Base-by-base conservation (phyloP, 1,140 invertebrate species). In the Panagrolaimus sp. region DNA sequence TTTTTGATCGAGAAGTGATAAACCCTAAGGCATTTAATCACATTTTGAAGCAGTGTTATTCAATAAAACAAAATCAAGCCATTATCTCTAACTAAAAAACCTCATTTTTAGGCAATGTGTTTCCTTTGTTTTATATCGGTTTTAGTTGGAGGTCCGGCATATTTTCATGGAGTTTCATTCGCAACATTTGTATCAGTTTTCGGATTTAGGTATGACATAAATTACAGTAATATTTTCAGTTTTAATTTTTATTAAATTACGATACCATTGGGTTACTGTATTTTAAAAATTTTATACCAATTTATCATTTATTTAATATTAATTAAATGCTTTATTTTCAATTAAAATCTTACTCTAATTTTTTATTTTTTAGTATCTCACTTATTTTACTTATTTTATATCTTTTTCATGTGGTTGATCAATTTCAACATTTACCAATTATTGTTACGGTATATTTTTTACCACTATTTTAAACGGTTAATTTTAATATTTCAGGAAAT, bases 171-270 rank as follows among this genome's bases (percentile, higher is more conserved):
- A 43, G 81, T 77, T 47, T 77, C 82, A 8, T 83, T 75, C 69
- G 75, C 82, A 10, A 82, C 81, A 14, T 82, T 82, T 55, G 82
- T 83, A 4, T 73, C 82, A 12, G 70, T 77, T 15, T 71, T 83
- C 69, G 80, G 81, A 24, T 78, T 82, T 38, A 38, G 32, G 32
- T 38, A 38, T 38, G 32, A 38, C 32, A 38, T 4, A 38, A 4
- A 38, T 38, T 38, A 38, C 32, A 38, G 32, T 38, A 38, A 38
- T 38, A 38, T n/a, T n/a, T n/a, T n/a, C n/a, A n/a, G n/a, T n/a
- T n/a, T n/a, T n/a, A n/a, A n/a, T n/a, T n/a, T n/a, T n/a, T n/a
- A n/a, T n/a, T n/a, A n/a, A n/a, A n/a, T n/a, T n/a, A n/a, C n/a
- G n/a, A n/a, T n/a, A n/a, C n/a, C n/a, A n/a, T n/a, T n/a, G n/a